A percentile compares a stretch with the other conserved stretches of the same genome.
These are phyloP conservation scores for Pegea sp. DNA, from an alignment of 23 tunicate species.

Conservation along the genomic window DNA sequence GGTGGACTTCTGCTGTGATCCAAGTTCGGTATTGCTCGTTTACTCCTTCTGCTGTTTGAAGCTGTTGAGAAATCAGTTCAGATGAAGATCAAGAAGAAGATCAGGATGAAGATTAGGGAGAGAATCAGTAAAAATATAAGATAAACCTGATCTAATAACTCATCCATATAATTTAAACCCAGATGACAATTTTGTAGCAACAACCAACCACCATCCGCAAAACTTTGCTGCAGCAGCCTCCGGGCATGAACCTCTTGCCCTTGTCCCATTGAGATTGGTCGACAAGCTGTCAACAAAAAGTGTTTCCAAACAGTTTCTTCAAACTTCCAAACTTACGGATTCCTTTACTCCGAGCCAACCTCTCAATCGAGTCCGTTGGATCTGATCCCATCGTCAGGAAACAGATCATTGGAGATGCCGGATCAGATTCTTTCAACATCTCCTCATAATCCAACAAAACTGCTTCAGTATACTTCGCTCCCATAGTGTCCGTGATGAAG, in stretches of 20 bases:
- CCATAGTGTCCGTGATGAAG: slow-evolving; percentile 93
- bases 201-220: slow-evolving; percentile 96
- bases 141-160: slow-evolving; percentile 80
- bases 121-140: neutral
- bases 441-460: slow-evolving; percentile 75
- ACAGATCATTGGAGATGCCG: slow-evolving; percentile 71
- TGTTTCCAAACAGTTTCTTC: too few species aligned
- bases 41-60: slow-evolving; percentile 68
- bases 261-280: slow-evolving; percentile 98
- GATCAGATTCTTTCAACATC: slow-evolving; percentile 81
- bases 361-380: slow-evolving; percentile 95
- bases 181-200: slow-evolving; percentile 98
- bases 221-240: slow-evolving; percentile 56
- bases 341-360: slow-evolving; percentile 80
- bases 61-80: slow-evolving; percentile 8
- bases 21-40: slow-evolving; percentile 67
- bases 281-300: slow-evolving; percentile 39
- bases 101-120: too few species aligned
- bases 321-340: slow-evolving; percentile 84
- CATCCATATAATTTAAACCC: slow-evolving; percentile 96
- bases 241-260: slow-evolving; percentile 99
- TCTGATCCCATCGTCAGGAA: slow-evolving; percentile 99
- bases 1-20: slow-evolving; percentile 99
- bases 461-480: slow-evolving; percentile 73
- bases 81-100: too few species aligned